phyloP scores from a whole-genome alignment of 2,113 vertebrate genomes.

The Numida meleagris region DNA sequence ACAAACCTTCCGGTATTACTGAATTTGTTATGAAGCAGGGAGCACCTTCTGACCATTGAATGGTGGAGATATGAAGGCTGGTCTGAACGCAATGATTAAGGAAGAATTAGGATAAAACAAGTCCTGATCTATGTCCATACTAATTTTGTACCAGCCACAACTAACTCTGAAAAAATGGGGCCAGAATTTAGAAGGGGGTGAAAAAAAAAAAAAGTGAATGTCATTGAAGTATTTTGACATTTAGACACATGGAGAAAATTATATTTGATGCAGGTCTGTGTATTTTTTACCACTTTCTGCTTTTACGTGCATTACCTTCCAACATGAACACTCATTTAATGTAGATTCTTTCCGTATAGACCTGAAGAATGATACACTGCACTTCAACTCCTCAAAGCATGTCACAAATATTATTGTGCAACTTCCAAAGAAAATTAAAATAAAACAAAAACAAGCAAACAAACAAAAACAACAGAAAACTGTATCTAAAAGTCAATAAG shows the following conservation, averaged over 20 bases:
- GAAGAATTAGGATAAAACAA: neutral
- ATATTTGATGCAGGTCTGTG: neutral
- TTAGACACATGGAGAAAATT: neutral
- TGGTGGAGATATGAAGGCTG: neutral
- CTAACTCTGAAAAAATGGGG: neutral
- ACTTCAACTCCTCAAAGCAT: neutral
- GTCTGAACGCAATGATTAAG: neutral
- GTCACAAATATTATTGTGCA: neutral
- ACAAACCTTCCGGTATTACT: neutral
- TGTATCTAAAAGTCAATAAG: neutral
- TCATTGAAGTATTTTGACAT: neutral
- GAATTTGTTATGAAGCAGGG: neutral
- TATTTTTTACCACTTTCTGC: neutral
- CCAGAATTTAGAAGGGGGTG: neutral
- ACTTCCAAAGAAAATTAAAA: neutral
- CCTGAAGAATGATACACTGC: neutral
- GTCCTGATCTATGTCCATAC: neutral
- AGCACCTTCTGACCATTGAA: neutral
- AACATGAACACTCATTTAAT: neutral
- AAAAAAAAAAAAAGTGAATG: accelerated
- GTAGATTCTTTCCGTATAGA: neutral
- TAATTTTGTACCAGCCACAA: neutral
- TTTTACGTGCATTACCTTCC: neutral
- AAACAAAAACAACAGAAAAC: neutral
- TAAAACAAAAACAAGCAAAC: neutral